Percentiles rank a stretch among this genome's conserved stretches.
Conservation (phyloP, 2,888 invertebrate genomes). For the Ctena decussata region DNA sequence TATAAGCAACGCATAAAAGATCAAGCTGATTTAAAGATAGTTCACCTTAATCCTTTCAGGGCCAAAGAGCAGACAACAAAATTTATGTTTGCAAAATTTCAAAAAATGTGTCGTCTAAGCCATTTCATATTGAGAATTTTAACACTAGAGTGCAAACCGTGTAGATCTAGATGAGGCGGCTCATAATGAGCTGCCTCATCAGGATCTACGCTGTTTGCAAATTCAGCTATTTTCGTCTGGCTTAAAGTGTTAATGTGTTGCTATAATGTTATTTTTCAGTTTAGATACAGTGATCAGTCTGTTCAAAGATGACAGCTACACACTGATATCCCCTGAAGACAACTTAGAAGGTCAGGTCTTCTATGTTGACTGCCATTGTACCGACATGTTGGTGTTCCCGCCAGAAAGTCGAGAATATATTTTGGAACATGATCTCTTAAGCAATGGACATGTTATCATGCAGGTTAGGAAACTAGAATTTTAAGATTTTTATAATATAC, state of each 20-base stretch:
- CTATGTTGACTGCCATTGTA: constrained; percentile 81
- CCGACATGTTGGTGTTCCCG: constrained; percentile 83
- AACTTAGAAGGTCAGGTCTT: constrained; percentile 73
- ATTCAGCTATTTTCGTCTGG: neutral
- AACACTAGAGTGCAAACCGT: too few relatives aligned
- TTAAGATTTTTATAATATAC: too few relatives aligned
- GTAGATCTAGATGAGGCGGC: too few relatives aligned
- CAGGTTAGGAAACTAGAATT: constrained; percentile 76
- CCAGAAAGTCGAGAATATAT: constrained; percentile 75
- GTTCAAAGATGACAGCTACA: constrained; percentile 78
- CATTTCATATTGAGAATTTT: too few relatives aligned
- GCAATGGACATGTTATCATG: constrained; percentile 80
- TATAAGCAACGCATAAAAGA: too few relatives aligned
- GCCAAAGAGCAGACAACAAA: too few relatives aligned
- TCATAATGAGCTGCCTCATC: too few relatives aligned
- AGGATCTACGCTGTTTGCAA: neutral
- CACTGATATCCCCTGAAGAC: constrained; percentile 63
- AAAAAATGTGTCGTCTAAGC: too few relatives aligned
- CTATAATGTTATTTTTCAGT: constrained; percentile 60
- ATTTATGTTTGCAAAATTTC: too few relatives aligned
- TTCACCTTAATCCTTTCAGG: too few relatives aligned
- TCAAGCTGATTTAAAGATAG: too few relatives aligned
- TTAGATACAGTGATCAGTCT: constrained; percentile 71
- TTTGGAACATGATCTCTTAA: constrained; percentile 74
- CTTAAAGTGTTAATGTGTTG: too few relatives aligned